These are phyloP conservation scores for Ceratina japonica DNA, from an alignment of 1,140 invertebrate genomes.

Conservation along the genomic window DNA sequence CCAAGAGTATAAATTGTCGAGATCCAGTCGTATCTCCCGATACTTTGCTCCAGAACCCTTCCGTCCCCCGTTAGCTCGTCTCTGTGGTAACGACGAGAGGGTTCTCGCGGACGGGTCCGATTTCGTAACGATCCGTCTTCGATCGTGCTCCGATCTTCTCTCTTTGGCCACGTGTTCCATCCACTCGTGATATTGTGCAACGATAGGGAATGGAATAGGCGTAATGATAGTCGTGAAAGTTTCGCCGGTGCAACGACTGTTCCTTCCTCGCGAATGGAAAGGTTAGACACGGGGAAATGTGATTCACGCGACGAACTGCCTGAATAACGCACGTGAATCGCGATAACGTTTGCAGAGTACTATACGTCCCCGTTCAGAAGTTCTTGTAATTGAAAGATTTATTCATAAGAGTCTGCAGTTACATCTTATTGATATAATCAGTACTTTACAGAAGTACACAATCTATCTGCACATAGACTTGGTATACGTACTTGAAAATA, in stretches of 20 bases:
- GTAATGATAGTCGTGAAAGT: constrained; percentile 40
- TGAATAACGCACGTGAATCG: not conserved
- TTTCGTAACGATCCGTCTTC: constrained; percentile 26
- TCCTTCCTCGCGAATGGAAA: not conserved
- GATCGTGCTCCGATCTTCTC: constrained; percentile 19
- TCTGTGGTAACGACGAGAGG: not conserved
- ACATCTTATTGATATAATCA: too few relatives aligned
- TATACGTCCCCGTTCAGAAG: too few relatives aligned
- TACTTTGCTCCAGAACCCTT: constrained; percentile 44
- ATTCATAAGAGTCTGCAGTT: too few relatives aligned
- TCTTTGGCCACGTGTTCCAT: not conserved
- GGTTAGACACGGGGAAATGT: constrained; percentile 21
- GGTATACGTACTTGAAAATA: too few relatives aligned
- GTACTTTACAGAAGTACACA: too few relatives aligned
- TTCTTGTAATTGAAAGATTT: too few relatives aligned
- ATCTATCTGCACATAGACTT: too few relatives aligned
- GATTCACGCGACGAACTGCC: constrained; percentile 2
- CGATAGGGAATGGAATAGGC: constrained; percentile 30
- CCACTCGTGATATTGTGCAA: constrained; percentile 18
- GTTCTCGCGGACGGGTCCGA: not conserved
- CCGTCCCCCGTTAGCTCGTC: not conserved
- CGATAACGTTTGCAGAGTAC: not conserved
- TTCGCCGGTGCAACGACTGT: not conserved
- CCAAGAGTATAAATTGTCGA: constrained; percentile 61
- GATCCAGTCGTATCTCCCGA: constrained; percentile 54